Evolutionary conservation across 1,140 invertebrate species (phyloP).

Genomic region (Monochamus saltuarius): DNA sequence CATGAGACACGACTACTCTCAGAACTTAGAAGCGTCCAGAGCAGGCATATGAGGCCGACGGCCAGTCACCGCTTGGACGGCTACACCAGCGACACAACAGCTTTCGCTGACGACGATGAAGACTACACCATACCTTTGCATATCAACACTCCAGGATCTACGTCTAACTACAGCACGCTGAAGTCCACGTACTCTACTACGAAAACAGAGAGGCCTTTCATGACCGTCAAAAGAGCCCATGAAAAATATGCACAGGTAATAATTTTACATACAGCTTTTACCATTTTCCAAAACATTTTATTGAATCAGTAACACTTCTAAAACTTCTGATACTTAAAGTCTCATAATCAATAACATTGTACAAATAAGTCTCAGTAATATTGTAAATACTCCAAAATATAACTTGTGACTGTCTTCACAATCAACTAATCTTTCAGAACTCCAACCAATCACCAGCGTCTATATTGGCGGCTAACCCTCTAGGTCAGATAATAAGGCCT

Average conservation of each 20-base stretch:
- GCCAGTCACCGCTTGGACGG: slow-evolving; percentile 61
- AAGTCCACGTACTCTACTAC: slow-evolving; percentile 27
- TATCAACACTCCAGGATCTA: slow-evolving; percentile 53
- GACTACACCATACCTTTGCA: slow-evolving; percentile 66
- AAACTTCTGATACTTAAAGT: background rate
- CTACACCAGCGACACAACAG: slow-evolving; percentile 76
- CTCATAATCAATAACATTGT: too few species aligned
- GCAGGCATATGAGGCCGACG: slow-evolving; percentile 51
- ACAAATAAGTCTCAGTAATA: too few species aligned
- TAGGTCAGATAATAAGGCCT: slow-evolving; percentile 43
- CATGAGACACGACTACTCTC: slow-evolving; percentile 65
- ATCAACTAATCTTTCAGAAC: slow-evolving; percentile 41
- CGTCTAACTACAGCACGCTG: slow-evolving; percentile 29
- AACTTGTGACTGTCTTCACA: slow-evolving; percentile 8
- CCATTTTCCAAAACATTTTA: too few species aligned
- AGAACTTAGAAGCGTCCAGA: slow-evolving; percentile 61
- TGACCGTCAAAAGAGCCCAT: slow-evolving; percentile 65
- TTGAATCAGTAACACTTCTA: too few species aligned
- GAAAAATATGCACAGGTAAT: slow-evolving; percentile 53
- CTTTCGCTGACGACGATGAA: slow-evolving; percentile 70
- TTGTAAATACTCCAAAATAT: background rate
- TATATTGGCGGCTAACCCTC: slow-evolving; percentile 43
- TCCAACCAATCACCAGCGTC: slow-evolving; percentile 38
- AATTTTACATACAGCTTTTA: background rate
- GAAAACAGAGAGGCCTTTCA: slow-evolving; percentile 61